Conservation (phyloP, 2,888 invertebrate species). For the Yponomeuta plumbellus region DNA sequence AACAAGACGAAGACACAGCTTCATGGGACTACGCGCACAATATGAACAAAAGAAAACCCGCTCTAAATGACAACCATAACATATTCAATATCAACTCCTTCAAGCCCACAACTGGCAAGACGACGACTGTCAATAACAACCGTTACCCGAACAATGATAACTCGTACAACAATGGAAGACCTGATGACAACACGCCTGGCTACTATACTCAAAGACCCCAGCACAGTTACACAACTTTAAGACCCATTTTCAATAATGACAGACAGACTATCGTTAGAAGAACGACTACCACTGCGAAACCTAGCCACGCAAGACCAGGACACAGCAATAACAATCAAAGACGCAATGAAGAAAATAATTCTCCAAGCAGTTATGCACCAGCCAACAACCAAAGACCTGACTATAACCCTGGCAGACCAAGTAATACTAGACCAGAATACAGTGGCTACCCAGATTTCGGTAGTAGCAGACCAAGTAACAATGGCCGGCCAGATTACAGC, state of each 20-base stretch:
- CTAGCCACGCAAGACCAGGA: not conserved
- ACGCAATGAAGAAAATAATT: not conserved
- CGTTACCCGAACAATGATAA: not conserved
- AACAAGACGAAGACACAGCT: not conserved
- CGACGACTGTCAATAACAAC: not conserved
- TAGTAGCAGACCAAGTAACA: not conserved
- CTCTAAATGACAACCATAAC: slow-evolving; percentile 5
- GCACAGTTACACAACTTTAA: slow-evolving; percentile 4
- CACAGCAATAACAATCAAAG: slow-evolving; percentile 10
- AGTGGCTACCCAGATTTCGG: not conserved
- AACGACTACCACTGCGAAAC: not conserved
- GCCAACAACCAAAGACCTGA: slow-evolving; percentile 7
- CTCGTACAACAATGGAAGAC: not conserved
- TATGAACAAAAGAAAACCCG: not conserved
- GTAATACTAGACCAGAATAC: slow-evolving; percentile 7
- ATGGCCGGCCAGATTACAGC: slow-evolving; percentile 5
- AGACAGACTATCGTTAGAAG: not conserved
- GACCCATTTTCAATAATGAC: not conserved
- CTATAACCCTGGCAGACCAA: no score
- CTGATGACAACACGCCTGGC: not conserved
- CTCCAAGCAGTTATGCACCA: not conserved
- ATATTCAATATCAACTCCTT: not conserved
- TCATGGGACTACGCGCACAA: not conserved
- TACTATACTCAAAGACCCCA: not conserved
- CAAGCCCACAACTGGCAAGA: not conserved